Percentiles rank a stretch among this genome's conserved stretches.
Conservation (phyloP, 2,888 invertebrate genomes). For the Drosophila anomalata region DNA sequence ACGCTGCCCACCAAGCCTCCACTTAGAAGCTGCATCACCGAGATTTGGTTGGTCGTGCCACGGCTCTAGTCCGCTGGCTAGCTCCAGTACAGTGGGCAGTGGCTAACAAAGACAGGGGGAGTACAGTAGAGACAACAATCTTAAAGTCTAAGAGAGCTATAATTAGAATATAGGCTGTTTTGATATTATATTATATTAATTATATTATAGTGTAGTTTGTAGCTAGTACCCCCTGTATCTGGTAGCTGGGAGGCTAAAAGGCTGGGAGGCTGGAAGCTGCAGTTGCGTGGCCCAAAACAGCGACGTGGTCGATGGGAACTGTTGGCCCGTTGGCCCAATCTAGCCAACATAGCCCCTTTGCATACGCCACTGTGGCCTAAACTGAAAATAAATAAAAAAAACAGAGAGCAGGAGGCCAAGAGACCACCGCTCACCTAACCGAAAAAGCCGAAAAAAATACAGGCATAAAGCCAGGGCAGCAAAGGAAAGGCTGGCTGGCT, state of each 20-base stretch:
- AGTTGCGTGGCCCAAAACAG: constrained; percentile 29
- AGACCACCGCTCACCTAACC: constrained; percentile 64
- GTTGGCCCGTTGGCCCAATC: constrained; percentile 35
- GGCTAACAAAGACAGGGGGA: background rate
- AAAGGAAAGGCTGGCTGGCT: constrained; percentile 45
- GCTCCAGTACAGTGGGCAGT: constrained; percentile 8
- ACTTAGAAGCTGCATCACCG: constrained; percentile 57
- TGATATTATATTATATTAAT: too few relatives aligned
- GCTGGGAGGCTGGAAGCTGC: constrained; percentile 34
- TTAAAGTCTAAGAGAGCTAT: too few relatives aligned
- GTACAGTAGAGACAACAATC: background rate
- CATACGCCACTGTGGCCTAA: constrained; percentile 69
- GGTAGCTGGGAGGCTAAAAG: constrained; percentile 34
- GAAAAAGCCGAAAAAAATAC: constrained; percentile 47
- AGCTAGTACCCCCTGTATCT: constrained; percentile 9
- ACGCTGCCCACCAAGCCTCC: constrained; percentile 60
- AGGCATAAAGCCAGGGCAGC: constrained; percentile 42
- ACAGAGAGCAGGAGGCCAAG: constrained; percentile 39
- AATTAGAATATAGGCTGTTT: too few relatives aligned
- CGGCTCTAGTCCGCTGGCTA: constrained; percentile 5
- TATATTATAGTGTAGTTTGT: background rate
- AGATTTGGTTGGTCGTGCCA: constrained; percentile 59
- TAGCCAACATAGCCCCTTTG: constrained; percentile 67
- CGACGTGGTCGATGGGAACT: constrained; percentile 52
- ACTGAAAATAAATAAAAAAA: constrained; percentile 25